Base-by-base conservation (phyloP, 1,140 invertebrate species). In the Himalopsyche phryganea region DNA sequence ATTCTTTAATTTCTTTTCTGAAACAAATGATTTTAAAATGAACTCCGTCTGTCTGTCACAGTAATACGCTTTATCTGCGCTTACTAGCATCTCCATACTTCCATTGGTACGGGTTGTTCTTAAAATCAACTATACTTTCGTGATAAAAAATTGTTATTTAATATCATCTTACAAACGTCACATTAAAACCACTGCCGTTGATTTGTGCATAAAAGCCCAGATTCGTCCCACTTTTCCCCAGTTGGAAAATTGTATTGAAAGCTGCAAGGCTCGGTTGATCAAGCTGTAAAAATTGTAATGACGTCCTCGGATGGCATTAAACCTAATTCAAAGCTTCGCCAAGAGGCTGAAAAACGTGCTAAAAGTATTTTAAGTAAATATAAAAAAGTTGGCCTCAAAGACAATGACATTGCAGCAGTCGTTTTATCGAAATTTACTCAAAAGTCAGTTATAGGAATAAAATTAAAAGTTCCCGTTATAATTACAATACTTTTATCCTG, bases 281-380 rank as follows among this genome's bases (percentile, higher is more conserved):
- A 9, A 28, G 9, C 4, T 28, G 23, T 3, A 28, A 28, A 44
- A 6, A 18, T 32, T 17, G 14, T 9, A 17, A 57, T 50, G 48
- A 32, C 45, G 33, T 9, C 58, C 1, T 15, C 36, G 11, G 56
- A 53, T n/a, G 7, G 15, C 18, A 20, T 2, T 1, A 59, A 52
- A 44, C 19, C 23, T 32, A 28, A 19, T 14, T 13, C 17, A n/a
- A 63, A 60, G 40, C 18, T 56, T 28, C 56, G 61, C 11, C 56
- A 47, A 18, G 61, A 63, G 42, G 57, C 57, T 2, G 61, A 63
- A 28, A 60, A 50, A 38, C 44, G 35, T 23, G 28, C 56, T 1
- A 53, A 59, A 35, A 53, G 17, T 32, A 59, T 63, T 14, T 23
- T 63, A 18, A 14, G 19, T 9, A 59, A 60, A 52, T 63, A 42